A percentile compares a stretch with the other conserved stretches of the same genome.
These are phyloP conservation scores for Brachypterus glaber DNA, from an alignment of 2,888 invertebrate species.

Conservation along the genomic window DNA sequence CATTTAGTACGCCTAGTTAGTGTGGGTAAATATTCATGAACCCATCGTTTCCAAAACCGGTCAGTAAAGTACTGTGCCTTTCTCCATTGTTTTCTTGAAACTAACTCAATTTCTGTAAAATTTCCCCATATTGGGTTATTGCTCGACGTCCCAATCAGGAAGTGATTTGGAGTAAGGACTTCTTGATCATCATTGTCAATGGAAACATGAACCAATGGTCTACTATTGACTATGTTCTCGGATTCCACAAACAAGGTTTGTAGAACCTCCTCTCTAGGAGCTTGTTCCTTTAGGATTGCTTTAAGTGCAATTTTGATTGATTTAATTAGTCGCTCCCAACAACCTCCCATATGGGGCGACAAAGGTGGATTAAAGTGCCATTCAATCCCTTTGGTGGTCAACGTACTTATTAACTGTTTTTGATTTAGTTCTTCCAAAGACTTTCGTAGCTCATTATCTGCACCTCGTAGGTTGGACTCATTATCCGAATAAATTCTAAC, in stretches of 20 bases:
- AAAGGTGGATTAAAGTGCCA: constrained; percentile 11
- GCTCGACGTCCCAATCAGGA: too few species aligned
- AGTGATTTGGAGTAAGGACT: constrained; percentile 1
- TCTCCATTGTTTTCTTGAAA: too few species aligned
- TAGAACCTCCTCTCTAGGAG: constrained; percentile 1
- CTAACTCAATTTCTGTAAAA: too few species aligned
- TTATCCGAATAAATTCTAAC: constrained; percentile 7
- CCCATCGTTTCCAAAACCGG: too few species aligned
- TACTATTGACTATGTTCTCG: too few species aligned
- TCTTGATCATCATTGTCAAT: not conserved
- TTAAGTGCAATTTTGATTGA: constrained; percentile 10
- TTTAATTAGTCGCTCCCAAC: constrained; percentile 10
- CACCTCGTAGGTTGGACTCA: constrained; percentile 5
- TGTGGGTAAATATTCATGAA: too few species aligned
- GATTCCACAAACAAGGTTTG: too few species aligned
- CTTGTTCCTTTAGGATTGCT: too few species aligned
- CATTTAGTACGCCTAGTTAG: too few species aligned
- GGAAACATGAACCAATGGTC: constrained; percentile 1
- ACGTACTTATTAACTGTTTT: constrained; percentile 7
- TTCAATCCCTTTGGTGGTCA: constrained; percentile 6
- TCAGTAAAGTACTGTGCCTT: too few species aligned
- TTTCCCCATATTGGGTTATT: too few species aligned
- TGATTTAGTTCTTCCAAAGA: constrained; percentile 3
- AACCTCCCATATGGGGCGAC: constrained; percentile 9
- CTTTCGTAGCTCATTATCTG: constrained; percentile 1